A percentile compares a stretch with the other conserved stretches of the same genome.
Evolutionary conservation across 1,140 invertebrate species (phyloP).

Genomic region (Nephila pilipes): DNA sequence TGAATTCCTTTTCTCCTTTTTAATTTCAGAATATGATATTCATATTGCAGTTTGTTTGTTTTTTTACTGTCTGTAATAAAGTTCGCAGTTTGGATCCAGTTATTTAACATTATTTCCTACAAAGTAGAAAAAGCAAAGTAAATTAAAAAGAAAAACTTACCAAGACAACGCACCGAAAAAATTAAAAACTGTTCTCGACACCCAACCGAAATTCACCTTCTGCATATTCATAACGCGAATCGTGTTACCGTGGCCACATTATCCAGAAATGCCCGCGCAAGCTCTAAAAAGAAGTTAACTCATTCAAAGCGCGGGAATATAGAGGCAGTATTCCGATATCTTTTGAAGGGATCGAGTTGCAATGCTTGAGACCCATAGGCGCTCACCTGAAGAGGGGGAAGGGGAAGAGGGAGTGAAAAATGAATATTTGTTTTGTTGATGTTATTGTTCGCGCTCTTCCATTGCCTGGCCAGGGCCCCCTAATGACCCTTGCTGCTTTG

Average conservation of each 20-base stretch:
- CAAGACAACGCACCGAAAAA: too few relatives aligned
- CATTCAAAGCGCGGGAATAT: not conserved
- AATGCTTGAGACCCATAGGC: not conserved
- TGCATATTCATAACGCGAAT: not conserved
- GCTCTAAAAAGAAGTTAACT: not conserved
- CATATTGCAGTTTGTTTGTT: too few relatives aligned
- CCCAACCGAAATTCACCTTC: not conserved
- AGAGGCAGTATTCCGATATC: not conserved
- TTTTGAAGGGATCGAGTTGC: not conserved
- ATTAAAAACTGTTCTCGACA: too few relatives aligned
- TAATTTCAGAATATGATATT: too few relatives aligned
- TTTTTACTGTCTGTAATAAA: too few relatives aligned
- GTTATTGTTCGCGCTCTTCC: not conserved
- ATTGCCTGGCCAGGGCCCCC: not conserved
- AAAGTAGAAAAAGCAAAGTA: too few relatives aligned
- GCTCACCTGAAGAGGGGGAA: not conserved
- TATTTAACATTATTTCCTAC: too few relatives aligned
- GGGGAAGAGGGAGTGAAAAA: not conserved
- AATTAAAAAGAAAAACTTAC: too few relatives aligned
- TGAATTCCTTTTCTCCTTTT: too few relatives aligned
- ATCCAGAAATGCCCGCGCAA: not conserved
- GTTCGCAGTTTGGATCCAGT: too few relatives aligned
- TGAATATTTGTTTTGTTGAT: conserved; percentile 1
- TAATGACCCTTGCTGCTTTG: not conserved
- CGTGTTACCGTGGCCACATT: not conserved